These are phyloP conservation scores for Turnix velox DNA, from an alignment of 2,113 vertebrate species.

Conservation along the genomic window DNA sequence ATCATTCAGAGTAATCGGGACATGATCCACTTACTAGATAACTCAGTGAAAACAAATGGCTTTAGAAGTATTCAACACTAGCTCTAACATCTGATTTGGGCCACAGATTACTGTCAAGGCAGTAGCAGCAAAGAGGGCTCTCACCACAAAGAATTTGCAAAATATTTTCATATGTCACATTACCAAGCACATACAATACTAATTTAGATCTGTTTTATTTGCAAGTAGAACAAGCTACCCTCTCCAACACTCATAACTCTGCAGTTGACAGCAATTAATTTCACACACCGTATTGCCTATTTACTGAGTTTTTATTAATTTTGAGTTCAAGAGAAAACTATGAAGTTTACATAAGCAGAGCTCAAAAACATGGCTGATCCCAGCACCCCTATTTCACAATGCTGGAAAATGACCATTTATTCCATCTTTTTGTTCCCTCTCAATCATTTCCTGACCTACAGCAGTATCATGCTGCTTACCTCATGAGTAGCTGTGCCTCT, in stretches of 20 bases:
- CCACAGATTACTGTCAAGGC: not conserved
- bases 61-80: not conserved
- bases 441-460: not conserved
- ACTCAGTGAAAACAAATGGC: not conserved
- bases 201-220: not conserved
- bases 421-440: not conserved
- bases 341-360: not conserved
- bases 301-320: not conserved
- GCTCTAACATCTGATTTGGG: not conserved
- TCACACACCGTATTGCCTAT: not conserved
- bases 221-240: not conserved
- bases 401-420: not conserved
- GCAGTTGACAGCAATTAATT: not conserved
- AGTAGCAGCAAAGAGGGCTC: not conserved
- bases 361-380: not conserved
- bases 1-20: not conserved
- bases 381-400: not conserved
- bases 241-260: not conserved
- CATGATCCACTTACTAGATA: not conserved
- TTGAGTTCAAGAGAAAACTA: not conserved
- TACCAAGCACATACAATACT: not conserved
- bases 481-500: not conserved
- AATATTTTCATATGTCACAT: not conserved
- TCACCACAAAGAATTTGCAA: not conserved
- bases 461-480: not conserved